phyloP scores from a whole-genome alignment of 2,797 vertebrate species.

The Aplochiton taeniatus region DNA sequence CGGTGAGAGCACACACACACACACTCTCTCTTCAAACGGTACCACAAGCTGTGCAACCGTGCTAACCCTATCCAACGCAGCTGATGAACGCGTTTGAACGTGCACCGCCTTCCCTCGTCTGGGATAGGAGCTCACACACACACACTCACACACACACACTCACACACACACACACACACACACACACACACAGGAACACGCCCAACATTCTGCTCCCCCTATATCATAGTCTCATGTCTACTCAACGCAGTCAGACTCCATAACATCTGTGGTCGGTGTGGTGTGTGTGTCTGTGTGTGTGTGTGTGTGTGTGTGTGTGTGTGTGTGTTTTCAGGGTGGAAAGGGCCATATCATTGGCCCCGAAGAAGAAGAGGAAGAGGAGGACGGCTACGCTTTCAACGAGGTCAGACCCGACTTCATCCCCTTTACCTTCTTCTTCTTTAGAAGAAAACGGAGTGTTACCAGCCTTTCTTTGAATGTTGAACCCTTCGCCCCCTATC shows the following conservation, averaged over 20 bases:
- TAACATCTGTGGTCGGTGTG: neutral
- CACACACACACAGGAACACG: neutral
- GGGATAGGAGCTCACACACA: constrained; percentile 1
- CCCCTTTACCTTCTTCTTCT: neutral
- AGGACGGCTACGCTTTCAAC: constrained; percentile 78
- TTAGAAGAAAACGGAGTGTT: too few relatives aligned
- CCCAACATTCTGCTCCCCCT: neutral
- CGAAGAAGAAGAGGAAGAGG: constrained; percentile 87
- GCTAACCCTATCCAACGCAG: too few relatives aligned
- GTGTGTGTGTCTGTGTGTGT: constrained; percentile 4
- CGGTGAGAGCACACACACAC: constrained; percentile 70
- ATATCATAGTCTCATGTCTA: neutral
- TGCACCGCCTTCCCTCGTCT: neutral
- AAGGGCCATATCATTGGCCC: constrained; percentile 86
- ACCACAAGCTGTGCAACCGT: too few relatives aligned
- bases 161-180: neutral
- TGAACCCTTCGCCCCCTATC: neutral
- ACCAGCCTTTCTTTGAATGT: neutral
- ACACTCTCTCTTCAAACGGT: neutral
- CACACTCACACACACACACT: constrained; percentile 8
- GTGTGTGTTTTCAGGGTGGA: constrained; percentile 51
- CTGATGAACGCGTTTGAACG: neutral
- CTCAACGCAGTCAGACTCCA: neutral
- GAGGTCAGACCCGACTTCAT: constrained; percentile 75
- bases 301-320: constrained; percentile 17